Conservation (phyloP, 1,140 invertebrate genomes). For the Papilio glaucus region DNA sequence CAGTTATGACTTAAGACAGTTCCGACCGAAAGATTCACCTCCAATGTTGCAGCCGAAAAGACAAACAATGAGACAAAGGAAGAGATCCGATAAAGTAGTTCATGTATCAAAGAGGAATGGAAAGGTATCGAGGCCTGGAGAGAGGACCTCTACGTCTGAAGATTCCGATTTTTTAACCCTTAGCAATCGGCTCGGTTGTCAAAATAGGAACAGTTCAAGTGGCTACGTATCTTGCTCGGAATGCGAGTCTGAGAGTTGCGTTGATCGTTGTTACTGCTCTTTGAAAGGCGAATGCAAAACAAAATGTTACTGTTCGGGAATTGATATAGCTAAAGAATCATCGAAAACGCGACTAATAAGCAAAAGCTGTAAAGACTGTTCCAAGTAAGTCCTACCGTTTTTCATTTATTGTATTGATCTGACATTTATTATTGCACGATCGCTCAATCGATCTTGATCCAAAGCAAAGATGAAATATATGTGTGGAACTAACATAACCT, state of each 20-base stretch:
- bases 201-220: constrained; percentile 88
- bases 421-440: background rate
- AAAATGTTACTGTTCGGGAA: constrained; percentile 70
- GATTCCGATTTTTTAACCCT: constrained; percentile 87
- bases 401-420: constrained; percentile 23
- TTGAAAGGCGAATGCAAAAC: constrained; percentile 73
- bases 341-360: constrained; percentile 59
- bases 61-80: constrained; percentile 74
- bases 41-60: constrained; percentile 67
- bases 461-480: too few relatives aligned
- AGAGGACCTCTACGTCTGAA: constrained; percentile 85
- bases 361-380: constrained; percentile 76
- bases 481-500: too few relatives aligned
- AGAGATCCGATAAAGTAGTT: constrained; percentile 71
- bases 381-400: constrained; percentile 63
- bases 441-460: too few relatives aligned
- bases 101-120: constrained; percentile 73
- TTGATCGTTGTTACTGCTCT: constrained; percentile 89
- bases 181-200: constrained; percentile 81
- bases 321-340: constrained; percentile 58
- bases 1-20: constrained; percentile 85
- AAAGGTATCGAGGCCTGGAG: constrained; percentile 71
- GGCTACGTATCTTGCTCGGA: constrained; percentile 94
- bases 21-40: constrained; percentile 82
- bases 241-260: constrained; percentile 92